These are phyloP conservation scores for Mareca strepera DNA, from an alignment of 2,797 vertebrate genomes.

Conservation along the genomic window DNA sequence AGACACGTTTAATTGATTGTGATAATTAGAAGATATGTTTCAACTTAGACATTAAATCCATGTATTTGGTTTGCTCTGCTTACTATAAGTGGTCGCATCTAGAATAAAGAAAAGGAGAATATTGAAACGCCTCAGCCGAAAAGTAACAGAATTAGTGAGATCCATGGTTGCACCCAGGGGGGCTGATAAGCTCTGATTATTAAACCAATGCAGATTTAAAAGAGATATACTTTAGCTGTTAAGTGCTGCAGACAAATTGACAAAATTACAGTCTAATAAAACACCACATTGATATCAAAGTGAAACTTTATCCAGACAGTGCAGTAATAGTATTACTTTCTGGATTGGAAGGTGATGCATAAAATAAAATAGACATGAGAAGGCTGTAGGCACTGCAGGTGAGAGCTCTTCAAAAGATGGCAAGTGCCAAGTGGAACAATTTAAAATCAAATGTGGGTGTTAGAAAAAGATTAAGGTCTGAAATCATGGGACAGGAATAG, in stretches of 20 bases:
- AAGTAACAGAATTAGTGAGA: neutral
- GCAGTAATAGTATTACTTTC: neutral
- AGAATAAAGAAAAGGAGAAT: neutral
- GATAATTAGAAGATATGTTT: neutral
- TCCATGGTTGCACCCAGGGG: neutral
- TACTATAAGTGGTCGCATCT: neutral
- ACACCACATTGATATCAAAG: neutral
- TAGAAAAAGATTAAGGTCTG: neutral
- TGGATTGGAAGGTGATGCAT: neutral
- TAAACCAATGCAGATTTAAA: neutral
- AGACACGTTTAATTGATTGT: neutral
- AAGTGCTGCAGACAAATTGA: neutral
- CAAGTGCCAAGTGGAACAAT: neutral
- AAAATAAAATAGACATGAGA: neutral
- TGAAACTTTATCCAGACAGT: neutral
- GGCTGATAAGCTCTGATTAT: neutral
- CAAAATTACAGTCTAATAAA: conserved; percentile 15
- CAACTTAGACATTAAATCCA: neutral
- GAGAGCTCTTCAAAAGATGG: neutral
- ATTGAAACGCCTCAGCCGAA: neutral
- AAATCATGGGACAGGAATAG: neutral
- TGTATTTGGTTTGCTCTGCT: neutral
- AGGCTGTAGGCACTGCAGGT: neutral
- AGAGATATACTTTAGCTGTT: neutral
- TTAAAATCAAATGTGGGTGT: neutral